phyloP scores from a whole-genome alignment of 2,113 vertebrate species.

The Philantomba maxwellii region DNA sequence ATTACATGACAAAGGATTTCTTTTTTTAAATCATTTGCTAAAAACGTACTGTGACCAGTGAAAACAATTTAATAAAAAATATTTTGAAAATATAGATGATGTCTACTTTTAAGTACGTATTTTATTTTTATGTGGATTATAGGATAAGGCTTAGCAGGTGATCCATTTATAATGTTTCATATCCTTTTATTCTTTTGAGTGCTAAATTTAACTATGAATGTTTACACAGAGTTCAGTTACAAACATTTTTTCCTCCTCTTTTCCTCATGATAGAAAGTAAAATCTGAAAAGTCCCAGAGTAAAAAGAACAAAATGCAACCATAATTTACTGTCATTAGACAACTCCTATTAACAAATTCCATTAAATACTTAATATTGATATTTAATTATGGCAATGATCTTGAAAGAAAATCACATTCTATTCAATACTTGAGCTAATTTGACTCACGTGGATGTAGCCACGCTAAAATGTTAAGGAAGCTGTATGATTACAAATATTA shows the following conservation, averaged over 20 bases:
- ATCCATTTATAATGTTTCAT: not conserved
- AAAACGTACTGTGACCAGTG: not conserved
- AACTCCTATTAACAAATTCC: not conserved
- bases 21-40: not conserved
- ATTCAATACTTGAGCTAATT: not conserved
- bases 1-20: not conserved
- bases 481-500: not conserved
- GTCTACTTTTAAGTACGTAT: not conserved
- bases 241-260: not conserved
- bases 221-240: not conserved
- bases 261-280: constrained; percentile 7
- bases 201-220: not conserved
- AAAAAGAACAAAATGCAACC: constrained; percentile 10
- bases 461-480: constrained; percentile 15
- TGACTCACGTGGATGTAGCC: not conserved
- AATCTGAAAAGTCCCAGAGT: not conserved
- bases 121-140: not conserved
- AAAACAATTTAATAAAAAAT: not conserved
- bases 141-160: not conserved
- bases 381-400: constrained; percentile 2
- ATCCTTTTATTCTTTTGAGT: not conserved
- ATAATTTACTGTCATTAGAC: not conserved
- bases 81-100: not conserved
- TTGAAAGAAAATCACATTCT: not conserved
- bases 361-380: constrained; percentile 16